Evolutionary conservation across 2,888 invertebrate genomes (phyloP).

Genomic region (Xestia sexstrigata): DNA sequence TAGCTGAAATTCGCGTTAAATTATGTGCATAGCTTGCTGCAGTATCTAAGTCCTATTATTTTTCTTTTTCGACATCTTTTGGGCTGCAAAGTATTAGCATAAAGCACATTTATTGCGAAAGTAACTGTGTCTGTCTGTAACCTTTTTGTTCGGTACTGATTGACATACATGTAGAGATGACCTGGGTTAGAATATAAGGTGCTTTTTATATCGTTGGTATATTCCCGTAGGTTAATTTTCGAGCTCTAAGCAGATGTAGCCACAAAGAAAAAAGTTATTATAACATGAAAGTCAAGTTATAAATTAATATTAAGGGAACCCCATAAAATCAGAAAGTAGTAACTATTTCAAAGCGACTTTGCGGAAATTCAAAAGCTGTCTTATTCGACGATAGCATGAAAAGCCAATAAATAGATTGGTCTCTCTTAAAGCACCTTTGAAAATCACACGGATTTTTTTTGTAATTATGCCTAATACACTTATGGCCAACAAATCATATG

Average conservation of each 20-base stretch:
- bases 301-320: neutral
- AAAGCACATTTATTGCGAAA: neutral
- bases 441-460: neutral
- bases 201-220: neutral
- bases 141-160: neutral
- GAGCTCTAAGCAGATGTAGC: neutral
- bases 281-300: neutral
- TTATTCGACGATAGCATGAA: neutral
- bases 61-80: neutral
- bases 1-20: slow-evolving; percentile 16
- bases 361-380: neutral
- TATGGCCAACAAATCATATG: neutral
- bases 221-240: neutral
- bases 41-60: neutral
- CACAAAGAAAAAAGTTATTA: neutral
- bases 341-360: neutral
- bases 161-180: too few relatives aligned
- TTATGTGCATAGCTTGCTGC: neutral
- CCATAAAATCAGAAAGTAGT: neutral
- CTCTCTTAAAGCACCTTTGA: neutral
- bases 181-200: neutral
- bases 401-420: neutral
- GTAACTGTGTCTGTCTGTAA: neutral
- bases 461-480: neutral
- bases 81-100: too few relatives aligned